Base-by-base conservation (phyloP, 2,113 vertebrate species). In the Leptosomus discolor region DNA sequence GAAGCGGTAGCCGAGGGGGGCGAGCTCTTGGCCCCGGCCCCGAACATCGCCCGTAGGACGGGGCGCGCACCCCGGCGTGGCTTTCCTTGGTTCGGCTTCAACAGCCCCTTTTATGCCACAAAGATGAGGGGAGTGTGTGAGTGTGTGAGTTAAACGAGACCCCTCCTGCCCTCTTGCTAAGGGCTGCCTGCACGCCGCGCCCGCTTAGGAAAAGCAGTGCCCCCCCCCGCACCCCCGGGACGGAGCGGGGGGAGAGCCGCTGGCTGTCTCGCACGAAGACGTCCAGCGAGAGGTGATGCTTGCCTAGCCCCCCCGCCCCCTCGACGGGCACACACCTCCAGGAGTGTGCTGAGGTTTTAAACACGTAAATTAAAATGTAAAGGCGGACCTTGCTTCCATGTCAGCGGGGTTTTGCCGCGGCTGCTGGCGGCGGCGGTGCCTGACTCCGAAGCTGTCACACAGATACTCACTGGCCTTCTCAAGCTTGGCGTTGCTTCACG, bases 291-390 rank as follows among this genome's bases (percentile, higher is more conserved):
- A 11, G 24, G 64, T 0, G 80, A 2, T 30, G 73, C 41, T 11
- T 45, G 4, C 11, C 34, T 9, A 73, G 23, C 36, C 41, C 24
- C n/a, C 56, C 11, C 77, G 23, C 36, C 41, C 24, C n/a, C 56
- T 9, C 30, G 11, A 19, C 12, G 37, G 70, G 8, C 65, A 10
- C 45, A 4, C 34, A 4, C 15, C 51, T 8, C 6, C 46, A 1
- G 48, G 5, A 27, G 46, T 2, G 43, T 5, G 74, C 17, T 1
- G 46, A 13, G 65, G 11, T 4, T 54, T 51, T 6, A 2, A 37
- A 67, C 36, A 8, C 8, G 8, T 1, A 2, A 15, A 50, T 5
- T 5, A 13, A 22, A n/a, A n/a, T 2, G 27, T 1, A 11, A 8
- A 23, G 53, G 48, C 13, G 20, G 58, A 6, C 14, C 15, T 5